phyloP scores from a whole-genome alignment of 2,113 vertebrate genomes.

The Rhinolophus ferrumequinum region DNA sequence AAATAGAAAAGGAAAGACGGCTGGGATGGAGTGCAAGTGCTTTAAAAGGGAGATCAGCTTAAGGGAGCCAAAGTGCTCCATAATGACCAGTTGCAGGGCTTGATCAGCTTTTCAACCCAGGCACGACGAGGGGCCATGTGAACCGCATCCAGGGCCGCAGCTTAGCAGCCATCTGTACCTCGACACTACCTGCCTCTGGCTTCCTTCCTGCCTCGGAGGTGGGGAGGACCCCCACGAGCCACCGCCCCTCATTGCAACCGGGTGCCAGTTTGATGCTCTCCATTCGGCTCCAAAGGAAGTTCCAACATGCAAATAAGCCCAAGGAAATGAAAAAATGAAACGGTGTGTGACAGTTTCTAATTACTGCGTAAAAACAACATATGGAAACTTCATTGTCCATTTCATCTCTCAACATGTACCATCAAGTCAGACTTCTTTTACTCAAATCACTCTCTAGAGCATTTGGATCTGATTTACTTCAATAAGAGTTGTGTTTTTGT shows the following conservation, averaged over 20 bases:
- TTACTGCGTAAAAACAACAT: conserved; percentile 94
- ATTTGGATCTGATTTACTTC: conserved; percentile 79
- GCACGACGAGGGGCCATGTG: background rate
- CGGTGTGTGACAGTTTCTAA: conserved; percentile 92
- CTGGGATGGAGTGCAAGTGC: conserved; percentile 3
- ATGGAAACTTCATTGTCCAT: conserved; percentile 95
- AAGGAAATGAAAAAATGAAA: conserved; percentile 89
- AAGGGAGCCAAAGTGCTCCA: background rate
- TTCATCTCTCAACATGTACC: conserved; percentile 91
- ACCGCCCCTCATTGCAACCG: conserved; percentile 73
- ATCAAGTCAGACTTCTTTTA: conserved; percentile 89
- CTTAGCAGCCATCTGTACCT: background rate
- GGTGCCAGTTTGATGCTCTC: conserved; percentile 82
- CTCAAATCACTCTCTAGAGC: conserved; percentile 86
- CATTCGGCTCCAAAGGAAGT: conserved; percentile 84
- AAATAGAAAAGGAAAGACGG: conserved; percentile 41
- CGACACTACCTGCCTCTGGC: conserved; percentile 81
- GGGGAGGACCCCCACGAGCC: conserved; percentile 76
- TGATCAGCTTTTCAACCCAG: background rate
- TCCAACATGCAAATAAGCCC: conserved; percentile 86
- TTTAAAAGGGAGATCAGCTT: background rate
- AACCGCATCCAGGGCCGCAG: background rate
- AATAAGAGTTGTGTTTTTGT: background rate
- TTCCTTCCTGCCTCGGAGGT: conserved; percentile 73
- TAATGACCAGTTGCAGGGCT: background rate